phyloP scores from a whole-genome alignment of 2,797 vertebrate species.

The Orientallactaga sibirica region DNA sequence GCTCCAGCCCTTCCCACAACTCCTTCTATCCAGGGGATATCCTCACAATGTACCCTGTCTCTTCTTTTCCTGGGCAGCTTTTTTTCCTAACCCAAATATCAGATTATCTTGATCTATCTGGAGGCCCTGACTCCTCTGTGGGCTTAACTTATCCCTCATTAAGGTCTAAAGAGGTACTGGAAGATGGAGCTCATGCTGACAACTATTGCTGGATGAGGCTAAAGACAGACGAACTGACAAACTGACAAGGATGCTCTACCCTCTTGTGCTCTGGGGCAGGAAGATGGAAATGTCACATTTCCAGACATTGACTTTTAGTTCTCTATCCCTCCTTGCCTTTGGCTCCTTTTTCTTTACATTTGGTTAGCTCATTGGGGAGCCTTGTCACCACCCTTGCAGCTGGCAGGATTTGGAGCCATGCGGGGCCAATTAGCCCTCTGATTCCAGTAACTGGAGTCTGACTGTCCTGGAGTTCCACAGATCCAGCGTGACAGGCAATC shows the following conservation, averaged over 20 bases:
- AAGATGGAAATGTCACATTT: constrained; percentile 66
- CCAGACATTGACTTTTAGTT: constrained; percentile 44
- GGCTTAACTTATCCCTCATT: not conserved
- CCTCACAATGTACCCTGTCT: not conserved
- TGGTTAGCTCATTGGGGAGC: constrained; percentile 74
- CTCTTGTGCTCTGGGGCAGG: not conserved
- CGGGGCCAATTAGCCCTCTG: constrained; percentile 76
- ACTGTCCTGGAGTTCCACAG: constrained; percentile 67
- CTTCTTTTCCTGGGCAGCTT: not conserved
- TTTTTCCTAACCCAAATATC: not conserved
- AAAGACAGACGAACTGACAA: constrained; percentile 63
- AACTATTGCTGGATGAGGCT: constrained; percentile 67
- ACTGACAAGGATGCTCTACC: constrained; percentile 14
- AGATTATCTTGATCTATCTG: constrained; percentile 22
- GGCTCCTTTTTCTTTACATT: constrained; percentile 73
- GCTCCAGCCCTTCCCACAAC: not conserved
- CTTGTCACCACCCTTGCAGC: constrained; percentile 70
- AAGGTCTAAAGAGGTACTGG: constrained; percentile 34
- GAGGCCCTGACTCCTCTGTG: not conserved
- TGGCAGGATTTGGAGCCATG: constrained; percentile 66
- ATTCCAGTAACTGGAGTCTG: constrained; percentile 66
- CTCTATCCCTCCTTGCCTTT: constrained; percentile 56
- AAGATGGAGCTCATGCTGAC: constrained; percentile 30
- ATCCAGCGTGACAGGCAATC: constrained; percentile 48
- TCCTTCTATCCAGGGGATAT: constrained; percentile 27